Percentiles rank a stretch among this genome's conserved stretches.
phyloP scores from a whole-genome alignment of 2,113 vertebrate species.

The Phasianus colchicus region DNA sequence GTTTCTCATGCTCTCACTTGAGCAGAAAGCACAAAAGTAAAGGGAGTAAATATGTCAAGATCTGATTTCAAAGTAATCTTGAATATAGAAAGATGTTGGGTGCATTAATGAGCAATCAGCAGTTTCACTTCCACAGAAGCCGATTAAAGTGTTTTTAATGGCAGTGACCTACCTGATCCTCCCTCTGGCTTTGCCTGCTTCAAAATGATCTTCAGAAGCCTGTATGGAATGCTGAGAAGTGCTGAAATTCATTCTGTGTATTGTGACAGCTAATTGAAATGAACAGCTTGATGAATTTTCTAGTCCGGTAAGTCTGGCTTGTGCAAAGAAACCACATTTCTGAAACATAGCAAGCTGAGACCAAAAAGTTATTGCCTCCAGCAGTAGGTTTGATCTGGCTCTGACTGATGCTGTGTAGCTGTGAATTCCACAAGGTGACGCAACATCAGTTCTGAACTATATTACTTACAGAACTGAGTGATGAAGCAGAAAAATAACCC shows the following conservation, averaged over 20 bases:
- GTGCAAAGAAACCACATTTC: slow-evolving; percentile 5
- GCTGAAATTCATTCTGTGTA: background rate
- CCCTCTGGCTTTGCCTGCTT: background rate
- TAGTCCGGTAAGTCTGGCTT: slow-evolving; percentile 7
- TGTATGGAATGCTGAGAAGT: background rate
- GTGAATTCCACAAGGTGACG: slow-evolving; percentile 27
- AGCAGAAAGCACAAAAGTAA: background rate
- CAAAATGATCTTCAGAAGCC: slow-evolving; percentile 23
- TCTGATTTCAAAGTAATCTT: background rate
- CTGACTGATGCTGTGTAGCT: slow-evolving; percentile 14
- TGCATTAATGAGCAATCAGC: slow-evolving; percentile 8
- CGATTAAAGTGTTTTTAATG: slow-evolving; percentile 10
- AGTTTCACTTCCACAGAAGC: slow-evolving; percentile 16
- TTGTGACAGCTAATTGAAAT: slow-evolving; percentile 12
- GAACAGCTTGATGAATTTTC: slow-evolving; percentile 54
- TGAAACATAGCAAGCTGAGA: slow-evolving; percentile 5
- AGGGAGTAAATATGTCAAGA: background rate
- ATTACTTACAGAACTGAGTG: background rate
- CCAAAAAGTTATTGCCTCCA: slow-evolving; percentile 32
- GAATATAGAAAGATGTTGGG: background rate
- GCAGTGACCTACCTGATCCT: slow-evolving; percentile 25
- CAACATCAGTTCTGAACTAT: background rate
- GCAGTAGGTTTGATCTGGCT: slow-evolving; percentile 51
- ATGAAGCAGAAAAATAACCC: slow-evolving; percentile 25
- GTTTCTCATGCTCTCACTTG: background rate